Base-by-base conservation (phyloP, 2,113 vertebrate species). In the Mungos mungo region DNA sequence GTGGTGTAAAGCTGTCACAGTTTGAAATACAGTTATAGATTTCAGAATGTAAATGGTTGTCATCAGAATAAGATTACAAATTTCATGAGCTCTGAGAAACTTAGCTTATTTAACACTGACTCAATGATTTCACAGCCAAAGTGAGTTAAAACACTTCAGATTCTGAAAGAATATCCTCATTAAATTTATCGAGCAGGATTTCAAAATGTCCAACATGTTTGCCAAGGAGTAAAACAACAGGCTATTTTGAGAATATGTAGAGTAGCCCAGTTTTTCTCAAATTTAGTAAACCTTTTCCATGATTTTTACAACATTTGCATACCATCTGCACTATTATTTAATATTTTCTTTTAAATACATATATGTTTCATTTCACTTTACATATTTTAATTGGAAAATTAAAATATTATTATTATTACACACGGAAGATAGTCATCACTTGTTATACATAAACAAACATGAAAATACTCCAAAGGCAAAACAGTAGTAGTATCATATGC, bases 21-120 rank as follows among this genome's bases (percentile, higher is more conserved):
- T 77, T 77, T 92, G 76, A 97, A 97, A 95, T 96, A 89, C 0
- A 97, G 88, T 82, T 94, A 97, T 45, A 95, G 83, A 96, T 82
- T 95, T 87, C 14, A 72, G 87, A 69, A 93, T 77, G 87, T 88
- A 97, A 96, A 96, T 90, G 80, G 31, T 54, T 95, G 92, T 93
- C 83, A 96, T 96, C 57, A 47, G 69, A 96, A 86, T 45, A 95
- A 94, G 77, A 98, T 95, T 89, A 87, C 54, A 94, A 90, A 27
- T 90, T 96, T 88, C 89, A 92, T 27, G 54, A 69, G 71, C 74
- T 93, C 60, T 4, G 31, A 84, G 69, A 95, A 93, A 87, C 14
- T 52, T 76, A 92, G 47, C 31, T 95, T 95, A 87, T 87, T 96
- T 97, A 96, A 92, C n/a, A 83, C 31, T 87, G 57, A 93, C 52